Evolutionary conservation across 2,797 vertebrate species (phyloP).

Genomic region (Falco novaeseelandiae): DNA sequence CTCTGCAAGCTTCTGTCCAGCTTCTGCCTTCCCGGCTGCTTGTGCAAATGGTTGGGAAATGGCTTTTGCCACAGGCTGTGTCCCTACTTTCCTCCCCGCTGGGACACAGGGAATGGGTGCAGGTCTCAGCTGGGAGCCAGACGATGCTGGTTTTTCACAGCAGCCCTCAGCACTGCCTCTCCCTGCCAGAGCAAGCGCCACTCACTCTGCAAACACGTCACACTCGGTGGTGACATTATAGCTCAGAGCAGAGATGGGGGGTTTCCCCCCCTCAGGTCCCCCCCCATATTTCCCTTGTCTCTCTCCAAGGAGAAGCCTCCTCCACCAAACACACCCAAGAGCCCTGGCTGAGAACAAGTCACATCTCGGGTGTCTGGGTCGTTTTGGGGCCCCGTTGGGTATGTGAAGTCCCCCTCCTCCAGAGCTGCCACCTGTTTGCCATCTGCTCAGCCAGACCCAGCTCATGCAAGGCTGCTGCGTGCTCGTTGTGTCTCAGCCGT

Average conservation of each 20-base stretch:
- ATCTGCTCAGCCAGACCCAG: neutral
- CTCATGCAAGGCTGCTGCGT: neutral
- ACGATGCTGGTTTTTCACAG: neutral
- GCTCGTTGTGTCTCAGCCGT: neutral
- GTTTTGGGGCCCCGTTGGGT: accelerated
- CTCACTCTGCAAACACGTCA: neutral
- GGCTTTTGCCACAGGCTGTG: neutral
- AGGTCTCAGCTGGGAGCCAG: neutral
- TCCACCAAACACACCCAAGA: neutral
- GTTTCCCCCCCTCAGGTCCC: too few relatives aligned
- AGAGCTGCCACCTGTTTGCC: neutral
- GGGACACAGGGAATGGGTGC: neutral
- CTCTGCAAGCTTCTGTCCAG: neutral
- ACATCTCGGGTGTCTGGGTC: neutral
- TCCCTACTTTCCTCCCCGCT: neutral
- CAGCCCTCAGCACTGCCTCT: neutral
- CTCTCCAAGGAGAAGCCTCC: neutral
- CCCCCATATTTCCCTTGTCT: neutral
- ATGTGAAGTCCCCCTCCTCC: neutral
- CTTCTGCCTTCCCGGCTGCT: neutral
- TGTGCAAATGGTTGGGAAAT: neutral
- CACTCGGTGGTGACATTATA: accelerated
- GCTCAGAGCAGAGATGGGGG: neutral
- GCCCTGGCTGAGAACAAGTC: neutral
- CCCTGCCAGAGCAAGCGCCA: neutral